Conservation (phyloP, 2,797 vertebrate species). For the Rhynchonycteris naso region DNA sequence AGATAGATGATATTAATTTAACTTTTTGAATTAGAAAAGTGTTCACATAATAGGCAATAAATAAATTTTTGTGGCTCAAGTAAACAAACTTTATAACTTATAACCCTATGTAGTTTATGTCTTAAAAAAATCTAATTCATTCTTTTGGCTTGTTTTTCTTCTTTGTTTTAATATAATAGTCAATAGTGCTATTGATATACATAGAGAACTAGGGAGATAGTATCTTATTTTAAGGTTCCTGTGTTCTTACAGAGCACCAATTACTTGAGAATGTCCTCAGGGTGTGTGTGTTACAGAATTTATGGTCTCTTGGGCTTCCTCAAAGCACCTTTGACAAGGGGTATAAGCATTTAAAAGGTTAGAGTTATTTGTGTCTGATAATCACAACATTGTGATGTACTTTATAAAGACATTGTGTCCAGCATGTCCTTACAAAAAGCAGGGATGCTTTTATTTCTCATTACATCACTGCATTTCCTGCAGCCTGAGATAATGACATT, state of each 20-base stretch:
- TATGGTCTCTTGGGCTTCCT: neutral
- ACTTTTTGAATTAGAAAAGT: slow-evolving; percentile 9
- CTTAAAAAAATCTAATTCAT: slow-evolving; percentile 13
- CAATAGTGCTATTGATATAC: neutral
- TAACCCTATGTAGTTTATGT: neutral
- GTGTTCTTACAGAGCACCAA: slow-evolving; percentile 37
- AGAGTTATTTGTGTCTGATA: slow-evolving; percentile 16
- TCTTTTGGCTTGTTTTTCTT: slow-evolving; percentile 39
- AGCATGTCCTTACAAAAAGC: slow-evolving; percentile 7
- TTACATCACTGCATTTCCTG: neutral
- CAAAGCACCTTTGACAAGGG: slow-evolving; percentile 14
- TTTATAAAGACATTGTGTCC: neutral
- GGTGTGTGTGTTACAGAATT: neutral
- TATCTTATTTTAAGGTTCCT: slow-evolving; percentile 31
- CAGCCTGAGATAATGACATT: slow-evolving; percentile 11
- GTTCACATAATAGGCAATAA: neutral
- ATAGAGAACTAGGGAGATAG: slow-evolving; percentile 9
- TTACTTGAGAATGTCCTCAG: neutral
- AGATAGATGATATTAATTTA: neutral
- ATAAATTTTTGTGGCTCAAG: neutral
- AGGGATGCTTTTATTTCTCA: slow-evolving; percentile 1
- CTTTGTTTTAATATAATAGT: slow-evolving; percentile 10
- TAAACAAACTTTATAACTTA: neutral
- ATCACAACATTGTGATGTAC: neutral
- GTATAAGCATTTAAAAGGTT: slow-evolving; percentile 7